These are phyloP conservation scores for Cetonia aurata DNA, from an alignment of 2,888 invertebrate genomes.

Conservation along the genomic window DNA sequence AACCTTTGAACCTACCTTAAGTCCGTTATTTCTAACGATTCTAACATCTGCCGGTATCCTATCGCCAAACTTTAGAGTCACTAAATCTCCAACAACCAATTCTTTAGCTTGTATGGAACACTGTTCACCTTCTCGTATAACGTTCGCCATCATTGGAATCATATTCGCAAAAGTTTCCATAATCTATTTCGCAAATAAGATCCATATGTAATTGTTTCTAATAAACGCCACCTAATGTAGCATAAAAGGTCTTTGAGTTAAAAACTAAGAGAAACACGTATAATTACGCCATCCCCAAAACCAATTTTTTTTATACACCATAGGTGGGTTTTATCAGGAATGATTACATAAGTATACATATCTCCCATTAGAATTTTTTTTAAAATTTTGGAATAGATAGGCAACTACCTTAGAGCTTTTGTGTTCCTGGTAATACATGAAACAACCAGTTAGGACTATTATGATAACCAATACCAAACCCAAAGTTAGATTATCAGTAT, in stretches of 20 bases:
- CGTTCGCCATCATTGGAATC: slow-evolving; percentile 80
- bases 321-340: no score
- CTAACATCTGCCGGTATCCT: slow-evolving; percentile 92
- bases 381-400: no score
- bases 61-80: slow-evolving; percentile 87
- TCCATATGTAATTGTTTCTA: no score
- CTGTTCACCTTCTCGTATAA: slow-evolving; percentile 78
- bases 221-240: not conserved
- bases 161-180: slow-evolving; percentile 92
- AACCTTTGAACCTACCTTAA: slow-evolving; percentile 58
- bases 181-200: slow-evolving; percentile 64
- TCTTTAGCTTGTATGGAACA: slow-evolving; percentile 75
- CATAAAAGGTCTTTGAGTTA: not conserved
- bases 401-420: slow-evolving; percentile 75
- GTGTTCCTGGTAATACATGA: slow-evolving; percentile 76
- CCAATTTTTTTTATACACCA: no score
- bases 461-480: slow-evolving; percentile 75
- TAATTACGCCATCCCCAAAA: no score
- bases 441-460: slow-evolving; percentile 78
- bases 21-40: slow-evolving; percentile 70
- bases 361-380: no score
- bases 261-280: no score
- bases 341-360: no score
- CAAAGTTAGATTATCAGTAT: slow-evolving; percentile 73
- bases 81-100: slow-evolving; percentile 85